phyloP scores from a whole-genome alignment of 1,140 invertebrate genomes.

The Drosophila sturtevanti region DNA sequence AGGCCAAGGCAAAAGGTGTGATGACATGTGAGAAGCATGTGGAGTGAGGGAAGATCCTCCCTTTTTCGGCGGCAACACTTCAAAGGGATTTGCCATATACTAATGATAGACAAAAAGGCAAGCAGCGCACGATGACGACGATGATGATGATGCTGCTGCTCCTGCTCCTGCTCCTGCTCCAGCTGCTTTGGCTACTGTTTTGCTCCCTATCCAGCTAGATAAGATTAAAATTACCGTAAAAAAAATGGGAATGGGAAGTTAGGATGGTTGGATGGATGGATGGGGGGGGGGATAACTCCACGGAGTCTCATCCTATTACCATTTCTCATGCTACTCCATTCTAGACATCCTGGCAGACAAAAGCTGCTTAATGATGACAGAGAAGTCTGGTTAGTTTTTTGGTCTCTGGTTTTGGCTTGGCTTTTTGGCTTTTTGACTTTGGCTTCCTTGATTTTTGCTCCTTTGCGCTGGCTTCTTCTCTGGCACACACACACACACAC shows the following conservation, averaged over 20 bases:
- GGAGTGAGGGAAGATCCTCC: neutral
- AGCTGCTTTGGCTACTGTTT: neutral
- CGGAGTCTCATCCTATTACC: constrained; percentile 17
- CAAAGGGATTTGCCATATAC: constrained; percentile 37
- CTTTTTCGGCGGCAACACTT: constrained; percentile 34
- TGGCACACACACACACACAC: no score
- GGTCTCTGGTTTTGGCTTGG: neutral
- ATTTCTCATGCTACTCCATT: constrained; percentile 1
- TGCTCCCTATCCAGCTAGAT: constrained; percentile 33
- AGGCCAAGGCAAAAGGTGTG: constrained; percentile 6
- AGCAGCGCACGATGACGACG: constrained; percentile 28
- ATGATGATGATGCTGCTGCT: constrained; percentile 1
- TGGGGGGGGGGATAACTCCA: neutral
- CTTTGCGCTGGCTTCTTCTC: constrained; percentile 32
- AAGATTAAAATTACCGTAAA: constrained; percentile 63
- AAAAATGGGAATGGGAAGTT: neutral
- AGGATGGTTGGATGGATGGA: no score
- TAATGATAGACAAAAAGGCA: constrained; percentile 59
- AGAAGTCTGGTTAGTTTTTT: constrained; percentile 21
- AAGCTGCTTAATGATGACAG: constrained; percentile 58
- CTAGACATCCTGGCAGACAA: constrained; percentile 38
- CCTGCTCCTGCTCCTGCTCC: neutral
- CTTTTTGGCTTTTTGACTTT: constrained; percentile 3
- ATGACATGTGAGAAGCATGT: constrained; percentile 9
- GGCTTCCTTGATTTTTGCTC: constrained; percentile 19